phyloP scores from a whole-genome alignment of 2,797 vertebrate species.

The Danio albolineatus region DNA sequence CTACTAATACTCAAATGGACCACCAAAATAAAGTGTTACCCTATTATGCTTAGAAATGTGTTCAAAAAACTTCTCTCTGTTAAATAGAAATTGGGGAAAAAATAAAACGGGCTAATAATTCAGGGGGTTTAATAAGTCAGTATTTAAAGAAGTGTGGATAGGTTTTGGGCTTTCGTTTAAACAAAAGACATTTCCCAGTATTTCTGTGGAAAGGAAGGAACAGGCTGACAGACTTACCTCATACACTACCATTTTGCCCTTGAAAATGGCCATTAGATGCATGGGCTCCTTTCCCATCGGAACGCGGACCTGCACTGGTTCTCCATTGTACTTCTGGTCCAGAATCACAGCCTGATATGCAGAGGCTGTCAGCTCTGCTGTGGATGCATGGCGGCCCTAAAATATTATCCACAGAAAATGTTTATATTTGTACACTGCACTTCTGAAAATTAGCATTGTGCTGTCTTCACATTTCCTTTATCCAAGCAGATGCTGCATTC shows the following conservation, averaged over 20 bases:
- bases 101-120: no score
- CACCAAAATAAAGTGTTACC: no score
- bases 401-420: background rate
- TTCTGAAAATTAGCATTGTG: background rate
- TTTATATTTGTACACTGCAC: background rate
- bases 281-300: constrained; percentile 88
- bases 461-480: background rate
- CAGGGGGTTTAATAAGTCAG: no score
- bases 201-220: background rate
- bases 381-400: constrained; percentile 85
- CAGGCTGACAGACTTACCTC: constrained; percentile 68
- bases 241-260: constrained; percentile 87
- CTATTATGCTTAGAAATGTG: no score
- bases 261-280: constrained; percentile 89
- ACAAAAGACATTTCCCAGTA: background rate
- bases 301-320: constrained; percentile 85
- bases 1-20: no score
- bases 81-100: no score
- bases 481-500: background rate
- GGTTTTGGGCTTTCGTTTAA: background rate
- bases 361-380: constrained; percentile 81
- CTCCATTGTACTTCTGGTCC: constrained; percentile 83
- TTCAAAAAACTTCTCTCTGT: no score
- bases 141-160: background rate
- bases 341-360: constrained; percentile 83